A percentile compares a stretch with the other conserved stretches of the same genome.
phyloP scores from a whole-genome alignment of 1,140 invertebrate species.

The Drosophila mauritiana region DNA sequence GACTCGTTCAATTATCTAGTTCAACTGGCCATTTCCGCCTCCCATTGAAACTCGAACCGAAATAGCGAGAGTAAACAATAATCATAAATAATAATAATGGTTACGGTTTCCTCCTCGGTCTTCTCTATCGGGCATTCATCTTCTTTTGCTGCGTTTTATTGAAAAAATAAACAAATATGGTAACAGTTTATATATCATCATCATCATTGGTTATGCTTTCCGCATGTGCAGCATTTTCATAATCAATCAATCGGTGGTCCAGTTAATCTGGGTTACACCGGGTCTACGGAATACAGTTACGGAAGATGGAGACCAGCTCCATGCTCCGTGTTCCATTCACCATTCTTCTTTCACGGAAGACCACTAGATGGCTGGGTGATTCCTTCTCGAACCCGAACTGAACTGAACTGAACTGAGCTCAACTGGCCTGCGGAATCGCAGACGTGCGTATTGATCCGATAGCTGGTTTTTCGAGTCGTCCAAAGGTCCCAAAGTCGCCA shows the following conservation, averaged over 20 bases:
- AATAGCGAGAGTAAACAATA: conserved; percentile 34
- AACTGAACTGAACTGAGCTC: no score
- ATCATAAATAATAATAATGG: conserved; percentile 50
- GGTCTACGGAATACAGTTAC: conserved; percentile 22
- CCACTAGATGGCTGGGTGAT: no score
- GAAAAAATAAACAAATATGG: conserved; percentile 64
- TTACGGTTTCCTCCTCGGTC: conserved; percentile 42
- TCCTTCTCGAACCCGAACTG: background rate
- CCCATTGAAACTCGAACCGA: conserved; percentile 2
- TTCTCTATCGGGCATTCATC: conserved; percentile 20
- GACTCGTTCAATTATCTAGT: conserved; percentile 40
- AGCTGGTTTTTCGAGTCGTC: background rate
- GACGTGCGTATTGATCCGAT: background rate
- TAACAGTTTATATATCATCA: conserved; percentile 52
- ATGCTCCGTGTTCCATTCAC: no score
- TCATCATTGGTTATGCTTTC: conserved; percentile 49
- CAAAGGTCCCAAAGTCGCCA: background rate
- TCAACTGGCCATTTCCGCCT: conserved; percentile 46
- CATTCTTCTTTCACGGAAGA: background rate
- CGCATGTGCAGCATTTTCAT: conserved; percentile 56
- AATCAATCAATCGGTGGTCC: conserved; percentile 53
- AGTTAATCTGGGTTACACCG: conserved; percentile 13
- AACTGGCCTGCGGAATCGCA: background rate
- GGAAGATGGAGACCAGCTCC: conserved; percentile 9
- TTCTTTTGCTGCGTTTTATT: conserved; percentile 46